These are phyloP conservation scores for Calcarius ornatus DNA, from an alignment of 2,113 vertebrate genomes.

Conservation along the genomic window DNA sequence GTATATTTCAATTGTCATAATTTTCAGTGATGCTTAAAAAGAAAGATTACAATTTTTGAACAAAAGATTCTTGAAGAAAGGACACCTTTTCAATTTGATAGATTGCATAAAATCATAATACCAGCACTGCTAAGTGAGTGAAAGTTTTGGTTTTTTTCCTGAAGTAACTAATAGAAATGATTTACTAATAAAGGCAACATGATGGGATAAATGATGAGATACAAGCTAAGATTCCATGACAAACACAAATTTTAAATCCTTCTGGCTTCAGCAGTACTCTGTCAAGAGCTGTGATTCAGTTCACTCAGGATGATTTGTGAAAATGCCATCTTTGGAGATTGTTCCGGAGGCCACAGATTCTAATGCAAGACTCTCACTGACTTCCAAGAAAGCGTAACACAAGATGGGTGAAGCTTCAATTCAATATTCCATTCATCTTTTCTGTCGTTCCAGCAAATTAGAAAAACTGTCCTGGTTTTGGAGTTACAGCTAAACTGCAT, in stretches of 20 bases:
- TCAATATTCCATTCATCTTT: not conserved
- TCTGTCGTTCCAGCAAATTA: not conserved
- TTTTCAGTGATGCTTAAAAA: not conserved
- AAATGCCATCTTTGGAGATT: accelerated
- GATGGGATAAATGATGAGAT: not conserved
- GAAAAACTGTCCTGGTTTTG: not conserved
- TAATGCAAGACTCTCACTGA: not conserved
- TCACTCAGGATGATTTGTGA: not conserved
- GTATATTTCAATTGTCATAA: not conserved
- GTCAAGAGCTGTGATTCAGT: not conserved
- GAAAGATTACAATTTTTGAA: not conserved
- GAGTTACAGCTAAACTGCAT: not conserved
- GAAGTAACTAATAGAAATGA: not conserved
- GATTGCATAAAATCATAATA: not conserved
- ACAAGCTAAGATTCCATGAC: not conserved
- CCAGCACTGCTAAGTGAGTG: accelerated
- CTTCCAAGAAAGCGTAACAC: not conserved
- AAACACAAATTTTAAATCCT: not conserved
- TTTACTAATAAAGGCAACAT: not conserved
- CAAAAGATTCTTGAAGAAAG: not conserved
- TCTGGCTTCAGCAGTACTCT: not conserved
- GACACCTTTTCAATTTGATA: not conserved
- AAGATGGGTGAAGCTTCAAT: not conserved
- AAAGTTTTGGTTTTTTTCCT: not conserved
- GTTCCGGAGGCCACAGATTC: not conserved